Percentiles rank a stretch among this genome's conserved stretches.
Conservation (phyloP, 2,888 invertebrate species). For the Sminthurides aquaticus region DNA sequence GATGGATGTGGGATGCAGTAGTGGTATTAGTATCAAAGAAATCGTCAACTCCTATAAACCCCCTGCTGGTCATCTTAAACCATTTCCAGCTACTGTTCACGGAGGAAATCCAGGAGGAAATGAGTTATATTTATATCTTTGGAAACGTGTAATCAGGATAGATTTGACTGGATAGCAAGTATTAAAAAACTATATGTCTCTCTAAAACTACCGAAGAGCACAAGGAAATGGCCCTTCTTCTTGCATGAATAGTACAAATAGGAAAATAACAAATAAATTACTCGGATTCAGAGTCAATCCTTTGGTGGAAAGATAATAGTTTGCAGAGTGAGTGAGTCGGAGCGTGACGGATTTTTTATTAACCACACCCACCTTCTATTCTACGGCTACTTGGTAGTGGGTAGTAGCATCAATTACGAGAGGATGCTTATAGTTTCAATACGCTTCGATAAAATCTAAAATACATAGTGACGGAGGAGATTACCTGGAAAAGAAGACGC, state of each 20-base stretch:
- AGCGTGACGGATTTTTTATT: neutral
- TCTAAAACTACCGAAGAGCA: neutral
- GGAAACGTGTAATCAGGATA: neutral
- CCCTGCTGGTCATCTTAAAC: conserved; percentile 25
- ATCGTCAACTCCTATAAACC: conserved; percentile 26
- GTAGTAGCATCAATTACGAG: no score
- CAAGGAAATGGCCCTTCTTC: no score
- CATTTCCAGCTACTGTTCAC: conserved; percentile 31
- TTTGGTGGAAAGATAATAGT: neutral
- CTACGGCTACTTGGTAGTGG: no score
- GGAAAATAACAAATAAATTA: neutral
- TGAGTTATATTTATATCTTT: no score
- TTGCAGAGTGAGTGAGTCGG: neutral
- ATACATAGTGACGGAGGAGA: no score
- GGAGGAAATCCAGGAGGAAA: neutral
- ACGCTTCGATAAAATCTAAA: no score
- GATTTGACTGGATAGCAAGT: neutral
- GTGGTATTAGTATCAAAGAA: no score
- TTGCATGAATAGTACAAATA: neutral
- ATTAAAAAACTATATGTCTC: neutral
- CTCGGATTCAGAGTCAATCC: neutral
- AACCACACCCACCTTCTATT: neutral
- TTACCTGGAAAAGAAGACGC: no score
- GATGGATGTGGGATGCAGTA: no score
- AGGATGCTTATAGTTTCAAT: no score